Base-by-base conservation (phyloP, 2,113 vertebrate genomes). In the Anguilla japonica region DNA sequence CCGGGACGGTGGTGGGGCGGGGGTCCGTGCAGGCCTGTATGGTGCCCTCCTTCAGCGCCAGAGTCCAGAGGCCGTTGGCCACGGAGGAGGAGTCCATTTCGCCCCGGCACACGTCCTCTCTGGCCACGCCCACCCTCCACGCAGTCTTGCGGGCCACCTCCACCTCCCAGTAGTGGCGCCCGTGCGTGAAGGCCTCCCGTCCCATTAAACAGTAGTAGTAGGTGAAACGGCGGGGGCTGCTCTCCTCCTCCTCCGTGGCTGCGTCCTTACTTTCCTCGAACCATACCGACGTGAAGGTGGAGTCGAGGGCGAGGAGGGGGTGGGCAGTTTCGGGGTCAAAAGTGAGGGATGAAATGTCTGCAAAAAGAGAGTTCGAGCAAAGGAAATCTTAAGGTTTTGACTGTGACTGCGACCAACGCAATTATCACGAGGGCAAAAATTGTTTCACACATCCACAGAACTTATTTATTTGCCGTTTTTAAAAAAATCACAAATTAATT, bases 111-210 rank as follows among this genome's bases (percentile, higher is more conserved):
- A 95, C 87, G 40, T 96, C 94, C 20, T 90, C 94, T 81, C 87
- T 87, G 1, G 93, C 95, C 41, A 96, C 93, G 0, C 95, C 95
- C 89, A 96, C 2, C 67, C 92, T 93, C 95, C 95, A 96, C 0
- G 94, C 94, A 0, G 93, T 94, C 89, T 96, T 95, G 13, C 9
- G 4, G 34, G 87, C 91, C 83, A 96, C 93, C 50, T 94, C 92
- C 87, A 96, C 93, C 89, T 96, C 95, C 95, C 95, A 96, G 93
- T 96, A 96, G 89, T 96, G 93, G 5, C 93, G 92, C 2, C 95
- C 95, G 3, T 91, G 86, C 50, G 83, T 94, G 89, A 96, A 96
- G 67, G 92, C 78, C 87, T 94, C 88, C 0, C 71, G 84, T 5
- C 93, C 92, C 79, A 95, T 46, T 56, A 94, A 41, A 3, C 93